Base-by-base conservation (phyloP, 2,797 vertebrate genomes). In the Cuniculus paca region DNA sequence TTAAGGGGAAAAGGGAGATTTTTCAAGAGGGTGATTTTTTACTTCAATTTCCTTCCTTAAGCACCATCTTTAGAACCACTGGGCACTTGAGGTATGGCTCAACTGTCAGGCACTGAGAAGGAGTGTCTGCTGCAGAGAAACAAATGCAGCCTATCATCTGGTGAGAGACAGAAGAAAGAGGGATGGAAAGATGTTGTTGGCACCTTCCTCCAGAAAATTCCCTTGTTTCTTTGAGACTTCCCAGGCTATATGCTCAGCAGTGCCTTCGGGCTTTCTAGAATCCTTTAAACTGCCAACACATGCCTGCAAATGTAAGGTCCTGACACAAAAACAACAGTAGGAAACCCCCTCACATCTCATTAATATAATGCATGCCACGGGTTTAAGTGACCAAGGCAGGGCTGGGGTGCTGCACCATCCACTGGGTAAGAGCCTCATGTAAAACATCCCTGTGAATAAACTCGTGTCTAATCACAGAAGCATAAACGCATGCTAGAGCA, bases 121-220 rank as follows among this genome's bases (percentile, higher is more conserved):
- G 42, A 4, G 16, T 20, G 52, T 7, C 20, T 4, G 70, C 56
- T 19, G 2, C 2, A 34, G 68, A 36, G 0, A 2, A 16, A 58
- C 26, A 13, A 3, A 16, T 1, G 1, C 12, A 24, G 22, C 12
- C 48, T 5, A 5, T 17, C 17, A 0, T 31, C 60, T 52, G 28
- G 26, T n/a, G 34, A 34, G 22, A 56, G 87, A 2, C 6, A 12
- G 5, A 20, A 24, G 52, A 34, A 81, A 72, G 2, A 2, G 8
- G 39, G 16, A 45, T n/a, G 48, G 56, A 3, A 11, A 20, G 48
- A 61, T 7, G 26, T 22, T 45, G 8, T 0, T 0, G 58, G 36
- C 0, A 13, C 45, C 63, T 90, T 45, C 4, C 26, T 36, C 5
- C 0, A 24, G 39, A 36, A 60, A 91, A 58, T 58, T 2, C 26